phyloP scores from a whole-genome alignment of 2,797 vertebrate species.

The Danio choprae region DNA sequence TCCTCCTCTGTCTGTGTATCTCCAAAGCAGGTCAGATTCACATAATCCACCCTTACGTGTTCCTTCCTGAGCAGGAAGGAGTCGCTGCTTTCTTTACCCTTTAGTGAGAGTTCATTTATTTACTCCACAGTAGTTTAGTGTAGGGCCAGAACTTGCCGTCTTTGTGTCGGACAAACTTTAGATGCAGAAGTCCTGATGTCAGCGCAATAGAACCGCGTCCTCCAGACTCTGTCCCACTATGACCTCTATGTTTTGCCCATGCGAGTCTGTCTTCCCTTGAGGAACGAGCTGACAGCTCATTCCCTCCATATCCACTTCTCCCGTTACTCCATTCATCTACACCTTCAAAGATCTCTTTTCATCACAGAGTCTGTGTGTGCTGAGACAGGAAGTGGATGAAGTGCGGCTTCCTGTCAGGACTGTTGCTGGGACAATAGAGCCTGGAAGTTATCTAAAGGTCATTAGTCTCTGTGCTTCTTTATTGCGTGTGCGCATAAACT shows the following conservation, averaged over 20 bases:
- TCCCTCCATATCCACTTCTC: background rate
- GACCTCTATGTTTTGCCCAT: conserved; percentile 4
- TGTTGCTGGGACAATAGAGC: conserved; percentile 55
- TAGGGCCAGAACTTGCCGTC: background rate
- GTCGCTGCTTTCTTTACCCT: conserved; percentile 25
- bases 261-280: background rate
- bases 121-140: conserved; percentile 3
- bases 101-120: conserved; percentile 21
- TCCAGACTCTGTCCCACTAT: conserved; percentile 15
- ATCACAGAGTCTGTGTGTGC: conserved; percentile 50
- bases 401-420: conserved; percentile 59
- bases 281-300: conserved; percentile 6
- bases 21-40: conserved; percentile 13
- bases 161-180: conserved; percentile 29
- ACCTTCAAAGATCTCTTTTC: conserved; percentile 44
- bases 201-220: background rate
- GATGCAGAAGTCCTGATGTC: background rate
- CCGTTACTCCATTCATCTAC: conserved; percentile 40
- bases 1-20: background rate
- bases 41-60: conserved; percentile 11
- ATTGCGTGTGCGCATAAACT: conserved; percentile 20
- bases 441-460: conserved; percentile 58
- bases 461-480: conserved; percentile 43
- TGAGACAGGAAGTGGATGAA: conserved; percentile 60
- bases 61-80: conserved; percentile 34